phyloP scores from a whole-genome alignment of 1,140 invertebrate genomes.

The Drosophila lowei region DNA sequence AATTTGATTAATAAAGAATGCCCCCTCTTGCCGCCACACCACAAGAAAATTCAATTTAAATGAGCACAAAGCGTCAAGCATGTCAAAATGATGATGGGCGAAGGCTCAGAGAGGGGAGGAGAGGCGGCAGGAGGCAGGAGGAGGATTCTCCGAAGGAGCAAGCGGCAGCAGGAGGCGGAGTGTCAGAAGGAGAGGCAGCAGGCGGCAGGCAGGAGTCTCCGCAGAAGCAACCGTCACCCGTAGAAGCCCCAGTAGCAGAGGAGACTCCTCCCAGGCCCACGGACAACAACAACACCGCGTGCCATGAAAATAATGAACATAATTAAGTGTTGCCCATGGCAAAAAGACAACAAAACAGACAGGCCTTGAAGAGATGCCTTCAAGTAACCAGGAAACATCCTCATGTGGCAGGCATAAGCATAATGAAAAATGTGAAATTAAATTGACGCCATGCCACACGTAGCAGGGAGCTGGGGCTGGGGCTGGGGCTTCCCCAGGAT shows the following conservation, averaged over 20 bases:
- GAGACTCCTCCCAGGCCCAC: slow-evolving; percentile 5
- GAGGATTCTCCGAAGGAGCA: background rate
- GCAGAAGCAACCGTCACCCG: background rate
- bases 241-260: background rate
- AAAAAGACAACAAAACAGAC: slow-evolving; percentile 57
- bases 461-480: slow-evolving; percentile 16
- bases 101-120: background rate
- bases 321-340: slow-evolving; percentile 80
- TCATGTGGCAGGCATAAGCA: slow-evolving; percentile 53
- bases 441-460: slow-evolving; percentile 64
- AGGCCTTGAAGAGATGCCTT: slow-evolving; percentile 21
- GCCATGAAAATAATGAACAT: slow-evolving; percentile 80
- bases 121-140: slow-evolving; percentile 1
- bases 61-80: slow-evolving; percentile 58
- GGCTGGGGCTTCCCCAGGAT: slow-evolving; percentile 1
- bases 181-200: background rate
- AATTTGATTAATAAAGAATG: slow-evolving; percentile 72
- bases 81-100: slow-evolving; percentile 44
- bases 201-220: background rate
- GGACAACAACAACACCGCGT: slow-evolving; percentile 54
- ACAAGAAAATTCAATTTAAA: slow-evolving; percentile 76
- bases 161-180: slow-evolving; percentile 1
- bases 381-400: background rate
- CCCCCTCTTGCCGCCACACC: background rate
- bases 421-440: slow-evolving; percentile 80